Percentiles rank a stretch among this genome's conserved stretches.
Conservation (phyloP, 1,140 invertebrate genomes). For the Phenacoccus solenopsis region DNA sequence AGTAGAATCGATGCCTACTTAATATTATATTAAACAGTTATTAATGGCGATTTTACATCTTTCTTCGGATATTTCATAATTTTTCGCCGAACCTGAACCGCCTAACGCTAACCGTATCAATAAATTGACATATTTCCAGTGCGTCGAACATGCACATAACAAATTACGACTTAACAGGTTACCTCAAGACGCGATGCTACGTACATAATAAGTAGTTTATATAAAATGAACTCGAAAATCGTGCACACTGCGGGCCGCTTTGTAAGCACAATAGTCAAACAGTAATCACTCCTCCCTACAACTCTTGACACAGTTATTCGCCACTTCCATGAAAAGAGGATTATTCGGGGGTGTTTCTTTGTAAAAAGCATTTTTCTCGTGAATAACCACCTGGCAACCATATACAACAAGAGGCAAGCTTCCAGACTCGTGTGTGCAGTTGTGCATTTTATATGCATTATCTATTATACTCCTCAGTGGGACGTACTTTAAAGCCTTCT, state of each 20-base stretch:
- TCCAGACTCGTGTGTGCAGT: neutral
- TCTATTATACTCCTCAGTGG: neutral
- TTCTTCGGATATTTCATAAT: no score
- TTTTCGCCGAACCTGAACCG: no score
- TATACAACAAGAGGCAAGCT: neutral
- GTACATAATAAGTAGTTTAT: constrained; percentile 3
- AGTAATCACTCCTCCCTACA: constrained; percentile 11
- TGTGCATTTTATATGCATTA: constrained; percentile 6
- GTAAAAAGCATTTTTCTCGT: neutral
- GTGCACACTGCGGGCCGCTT: neutral
- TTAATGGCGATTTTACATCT: no score
- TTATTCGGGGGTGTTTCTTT: constrained; percentile 16
- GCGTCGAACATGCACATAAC: neutral
- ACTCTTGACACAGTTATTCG: constrained; percentile 14
- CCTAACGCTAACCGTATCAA: neutral
- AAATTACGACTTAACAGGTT: neutral
- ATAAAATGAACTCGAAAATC: constrained; percentile 3
- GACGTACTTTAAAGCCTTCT: neutral
- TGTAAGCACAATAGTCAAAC: neutral
- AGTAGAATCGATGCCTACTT: no score
- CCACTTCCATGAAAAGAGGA: constrained; percentile 17
- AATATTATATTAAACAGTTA: no score
- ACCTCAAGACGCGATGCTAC: no score
- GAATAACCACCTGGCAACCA: neutral
- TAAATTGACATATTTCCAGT: no score